Conservation (phyloP, 2,113 vertebrate genomes). For the Gracilinanus agilis region DNA sequence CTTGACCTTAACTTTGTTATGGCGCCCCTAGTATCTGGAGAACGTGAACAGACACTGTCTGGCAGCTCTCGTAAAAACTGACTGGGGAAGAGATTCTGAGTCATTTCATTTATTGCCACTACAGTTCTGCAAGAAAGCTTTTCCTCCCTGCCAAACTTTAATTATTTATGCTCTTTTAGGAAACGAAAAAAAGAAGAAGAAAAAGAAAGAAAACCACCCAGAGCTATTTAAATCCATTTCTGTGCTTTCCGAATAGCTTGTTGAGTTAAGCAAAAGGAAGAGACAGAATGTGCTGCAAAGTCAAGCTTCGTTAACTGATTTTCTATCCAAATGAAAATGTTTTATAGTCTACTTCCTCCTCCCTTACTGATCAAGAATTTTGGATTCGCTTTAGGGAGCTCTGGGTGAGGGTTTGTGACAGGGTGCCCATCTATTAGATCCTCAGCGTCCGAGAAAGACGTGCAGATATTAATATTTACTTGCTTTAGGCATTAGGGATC, state of each 20-base stretch:
- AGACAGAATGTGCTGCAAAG: conserved; percentile 65
- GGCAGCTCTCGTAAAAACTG: conserved; percentile 91
- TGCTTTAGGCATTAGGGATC: neutral
- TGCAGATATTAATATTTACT: neutral
- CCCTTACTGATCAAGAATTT: conserved; percentile 1
- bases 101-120: conserved; percentile 92
- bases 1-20: conserved; percentile 99
- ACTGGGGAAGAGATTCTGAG: conserved; percentile 91
- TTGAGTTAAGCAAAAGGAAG: conserved; percentile 49
- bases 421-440: neutral
- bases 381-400: conserved; percentile 60
- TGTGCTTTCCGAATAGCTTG: conserved; percentile 59
- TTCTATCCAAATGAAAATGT: neutral
- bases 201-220: conserved; percentile 79
- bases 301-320: conserved; percentile 74
- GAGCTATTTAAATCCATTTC: conserved; percentile 79
- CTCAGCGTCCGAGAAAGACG: neutral
- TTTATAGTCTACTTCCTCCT: neutral
- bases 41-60: conserved; percentile 91
- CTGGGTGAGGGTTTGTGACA: conserved; percentile 35
- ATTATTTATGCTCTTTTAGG: conserved; percentile 91
- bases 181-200: conserved; percentile 80
- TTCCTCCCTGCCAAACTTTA: conserved; percentile 91
- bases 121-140: conserved; percentile 91
- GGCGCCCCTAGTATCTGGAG: conserved; percentile 91